phyloP scores from a whole-genome alignment of 2,888 invertebrate species.

The Dolichomitus sp. region DNA sequence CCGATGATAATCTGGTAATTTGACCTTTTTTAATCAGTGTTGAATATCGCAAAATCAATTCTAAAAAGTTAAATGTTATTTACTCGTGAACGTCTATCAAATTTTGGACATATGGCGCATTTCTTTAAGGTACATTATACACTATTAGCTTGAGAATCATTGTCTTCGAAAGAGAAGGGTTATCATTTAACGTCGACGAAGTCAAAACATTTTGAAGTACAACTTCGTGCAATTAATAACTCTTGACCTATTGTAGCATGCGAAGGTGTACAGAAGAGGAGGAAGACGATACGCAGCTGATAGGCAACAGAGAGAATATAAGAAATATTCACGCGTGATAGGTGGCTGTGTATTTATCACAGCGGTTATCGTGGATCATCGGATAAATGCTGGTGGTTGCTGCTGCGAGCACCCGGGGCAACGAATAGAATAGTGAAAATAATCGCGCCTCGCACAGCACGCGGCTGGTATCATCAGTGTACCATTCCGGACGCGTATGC shows the following conservation, averaged over 20 bases:
- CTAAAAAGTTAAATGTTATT: neutral
- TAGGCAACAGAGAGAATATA: slow-evolving; percentile 51
- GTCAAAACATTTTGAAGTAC: slow-evolving; percentile 38
- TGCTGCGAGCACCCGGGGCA: slow-evolving; percentile 52
- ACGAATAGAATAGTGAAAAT: slow-evolving; percentile 67
- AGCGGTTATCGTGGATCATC: slow-evolving; percentile 62
- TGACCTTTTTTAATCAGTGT: neutral
- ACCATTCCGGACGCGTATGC: slow-evolving; percentile 36
- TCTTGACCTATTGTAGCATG: slow-evolving; percentile 57
- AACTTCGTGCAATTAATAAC: slow-evolving; percentile 53
- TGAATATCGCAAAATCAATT: neutral
- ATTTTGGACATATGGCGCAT: neutral
- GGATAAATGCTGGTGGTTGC: slow-evolving; percentile 59
- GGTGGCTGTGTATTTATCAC: slow-evolving; percentile 67
- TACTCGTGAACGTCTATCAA: neutral
- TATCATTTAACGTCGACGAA: slow-evolving; percentile 37
- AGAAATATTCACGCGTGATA: slow-evolving; percentile 66
- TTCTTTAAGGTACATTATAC: neutral
- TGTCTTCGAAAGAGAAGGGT: neutral
- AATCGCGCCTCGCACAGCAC: slow-evolving; percentile 50
- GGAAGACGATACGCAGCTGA: slow-evolving; percentile 64
- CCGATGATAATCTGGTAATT: too few relatives aligned
- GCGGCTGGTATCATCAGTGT: slow-evolving; percentile 55
- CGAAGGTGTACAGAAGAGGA: slow-evolving; percentile 18
- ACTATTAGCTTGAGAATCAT: slow-evolving; percentile 17